These are phyloP conservation scores for Muschampia plurimacula DNA, from an alignment of 2,888 invertebrate species.

Conservation along the genomic window DNA sequence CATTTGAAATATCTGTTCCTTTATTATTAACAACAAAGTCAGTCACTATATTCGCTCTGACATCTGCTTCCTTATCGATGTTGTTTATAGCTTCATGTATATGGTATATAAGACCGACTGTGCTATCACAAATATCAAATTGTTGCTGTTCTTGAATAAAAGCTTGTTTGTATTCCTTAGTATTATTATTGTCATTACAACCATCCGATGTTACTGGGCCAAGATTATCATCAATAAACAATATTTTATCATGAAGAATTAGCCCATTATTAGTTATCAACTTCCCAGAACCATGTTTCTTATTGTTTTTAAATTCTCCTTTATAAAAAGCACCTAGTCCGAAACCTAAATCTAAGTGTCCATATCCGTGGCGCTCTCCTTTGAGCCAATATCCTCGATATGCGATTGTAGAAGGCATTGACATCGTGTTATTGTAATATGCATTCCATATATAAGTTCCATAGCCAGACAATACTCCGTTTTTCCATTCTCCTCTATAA, in stretches of 20 bases:
- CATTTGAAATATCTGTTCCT: conserved; percentile 35
- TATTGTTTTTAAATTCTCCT: conserved; percentile 83
- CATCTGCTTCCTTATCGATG: conserved; percentile 64
- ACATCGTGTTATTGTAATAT: conserved; percentile 79
- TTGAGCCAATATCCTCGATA: conserved; percentile 85
- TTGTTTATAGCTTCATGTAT: conserved; percentile 69
- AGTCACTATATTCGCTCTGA: conserved; percentile 58
- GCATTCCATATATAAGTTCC: conserved; percentile 87
- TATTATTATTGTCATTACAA: conserved; percentile 38
- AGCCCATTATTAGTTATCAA: conserved; percentile 85
- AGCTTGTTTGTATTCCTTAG: conserved; percentile 47
- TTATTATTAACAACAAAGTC: conserved; percentile 67
- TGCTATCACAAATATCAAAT: conserved; percentile 68
- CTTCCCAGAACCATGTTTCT: conserved; percentile 84
- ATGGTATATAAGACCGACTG: conserved; percentile 75
- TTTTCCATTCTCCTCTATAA: conserved; percentile 86
- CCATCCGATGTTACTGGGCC: conserved; percentile 52
- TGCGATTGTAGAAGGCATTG: conserved; percentile 78
- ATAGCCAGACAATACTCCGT: conserved; percentile 84
- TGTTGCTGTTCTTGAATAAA: conserved; percentile 54
- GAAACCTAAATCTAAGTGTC: conserved; percentile 78
- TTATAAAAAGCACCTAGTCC: conserved; percentile 83
- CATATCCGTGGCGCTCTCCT: conserved; percentile 82
- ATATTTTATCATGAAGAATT: conserved; percentile 72
- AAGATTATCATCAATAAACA: conserved; percentile 84